Percentiles rank a stretch among this genome's conserved stretches.
These are phyloP conservation scores for Merluccius polli DNA, from an alignment of 2,797 vertebrate species.

Conservation along the genomic window DNA sequence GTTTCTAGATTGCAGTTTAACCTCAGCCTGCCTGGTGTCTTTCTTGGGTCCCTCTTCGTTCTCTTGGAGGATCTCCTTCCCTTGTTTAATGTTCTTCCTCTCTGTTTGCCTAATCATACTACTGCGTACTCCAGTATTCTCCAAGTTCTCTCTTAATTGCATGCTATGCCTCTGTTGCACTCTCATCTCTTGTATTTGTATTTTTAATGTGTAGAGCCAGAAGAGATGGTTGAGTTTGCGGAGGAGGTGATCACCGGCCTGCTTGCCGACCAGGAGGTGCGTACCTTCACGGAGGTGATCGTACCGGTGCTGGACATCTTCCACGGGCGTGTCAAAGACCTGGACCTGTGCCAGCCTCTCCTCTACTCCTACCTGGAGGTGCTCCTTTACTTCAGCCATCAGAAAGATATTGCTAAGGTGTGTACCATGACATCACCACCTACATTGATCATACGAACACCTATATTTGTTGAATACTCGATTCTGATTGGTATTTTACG, in stretches of 20 bases:
- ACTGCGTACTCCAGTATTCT: not conserved
- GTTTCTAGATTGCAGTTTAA: constrained; percentile 48
- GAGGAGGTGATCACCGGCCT: constrained; percentile 87
- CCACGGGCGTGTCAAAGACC: constrained; percentile 83
- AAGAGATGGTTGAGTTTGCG: constrained; percentile 86
- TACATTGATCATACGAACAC: not conserved
- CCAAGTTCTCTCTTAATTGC: not conserved
- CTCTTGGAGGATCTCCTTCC: too few relatives aligned
- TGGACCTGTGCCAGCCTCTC: constrained; percentile 91
- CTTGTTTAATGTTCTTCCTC: too few relatives aligned
- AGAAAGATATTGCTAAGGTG: constrained; percentile 91
- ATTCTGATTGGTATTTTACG: too few relatives aligned
- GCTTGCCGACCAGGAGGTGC: constrained; percentile 88
- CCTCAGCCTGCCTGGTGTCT: not conserved
- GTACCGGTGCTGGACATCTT: constrained; percentile 89
- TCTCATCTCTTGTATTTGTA: not conserved
- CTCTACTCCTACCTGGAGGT: constrained; percentile 89
- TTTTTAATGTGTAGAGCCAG: constrained; percentile 74
- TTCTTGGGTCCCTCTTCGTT: not conserved
- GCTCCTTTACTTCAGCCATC: constrained; percentile 89
- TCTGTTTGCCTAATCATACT: not conserved
- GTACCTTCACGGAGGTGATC: constrained; percentile 91
- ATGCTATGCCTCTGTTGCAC: not conserved
- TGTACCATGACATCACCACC: constrained; percentile 4
- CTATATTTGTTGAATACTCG: too few relatives aligned